Percentiles rank a stretch among this genome's conserved stretches.
phyloP scores from a whole-genome alignment of 2,113 vertebrate species.

The Numida meleagris region DNA sequence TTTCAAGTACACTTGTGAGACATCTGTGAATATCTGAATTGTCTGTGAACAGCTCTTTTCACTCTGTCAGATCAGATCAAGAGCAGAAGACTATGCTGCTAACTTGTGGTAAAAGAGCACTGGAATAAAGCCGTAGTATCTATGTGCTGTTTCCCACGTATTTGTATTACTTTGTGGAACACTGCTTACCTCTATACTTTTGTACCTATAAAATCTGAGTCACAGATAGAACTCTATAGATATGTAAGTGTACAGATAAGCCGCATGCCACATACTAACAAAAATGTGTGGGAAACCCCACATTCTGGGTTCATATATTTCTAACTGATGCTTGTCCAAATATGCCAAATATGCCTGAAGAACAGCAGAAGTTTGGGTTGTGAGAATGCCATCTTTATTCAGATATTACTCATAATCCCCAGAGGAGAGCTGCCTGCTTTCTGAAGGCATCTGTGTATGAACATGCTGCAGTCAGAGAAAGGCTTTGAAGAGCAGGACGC shows the following conservation, averaged over 20 bases:
- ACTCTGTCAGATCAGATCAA: conserved; percentile 22
- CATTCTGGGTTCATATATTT: background rate
- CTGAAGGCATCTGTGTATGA: background rate
- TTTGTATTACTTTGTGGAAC: background rate
- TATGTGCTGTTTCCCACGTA: rapidly evolving
- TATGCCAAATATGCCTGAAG: background rate
- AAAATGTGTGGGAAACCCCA: background rate
- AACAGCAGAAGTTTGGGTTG: background rate
- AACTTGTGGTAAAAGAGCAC: background rate
- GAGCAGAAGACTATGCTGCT: background rate
- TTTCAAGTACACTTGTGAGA: background rate
- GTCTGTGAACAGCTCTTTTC: background rate
- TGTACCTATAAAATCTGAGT: background rate
- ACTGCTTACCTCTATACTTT: background rate
- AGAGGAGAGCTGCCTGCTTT: background rate
- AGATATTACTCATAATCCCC: background rate
- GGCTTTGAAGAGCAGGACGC: background rate
- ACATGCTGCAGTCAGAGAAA: background rate
- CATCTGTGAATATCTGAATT: background rate
- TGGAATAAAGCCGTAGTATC: background rate
- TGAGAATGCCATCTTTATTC: background rate
- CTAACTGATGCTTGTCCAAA: background rate
- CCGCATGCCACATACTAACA: background rate
- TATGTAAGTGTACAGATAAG: background rate
- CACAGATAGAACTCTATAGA: background rate